These are phyloP conservation scores for Macrotrachela quadricornifera DNA, from an alignment of 1,140 invertebrate species.

Conservation along the genomic window DNA sequence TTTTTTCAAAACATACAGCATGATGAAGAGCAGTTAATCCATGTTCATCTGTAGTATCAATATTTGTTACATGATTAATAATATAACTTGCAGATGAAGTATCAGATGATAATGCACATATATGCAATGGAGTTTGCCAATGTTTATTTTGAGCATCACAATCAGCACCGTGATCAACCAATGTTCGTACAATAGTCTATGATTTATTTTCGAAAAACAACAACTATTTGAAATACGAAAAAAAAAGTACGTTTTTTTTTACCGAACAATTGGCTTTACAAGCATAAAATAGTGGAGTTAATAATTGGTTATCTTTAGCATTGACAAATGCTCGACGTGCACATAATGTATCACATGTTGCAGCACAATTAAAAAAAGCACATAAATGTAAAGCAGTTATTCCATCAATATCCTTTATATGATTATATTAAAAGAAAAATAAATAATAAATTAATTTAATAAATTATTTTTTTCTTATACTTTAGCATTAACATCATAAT, in stretches of 20 bases:
- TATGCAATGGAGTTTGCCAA: conserved; percentile 42
- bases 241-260: conserved; percentile 10
- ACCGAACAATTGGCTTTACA: conserved; percentile 38
- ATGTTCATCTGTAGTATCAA: conserved; percentile 39
- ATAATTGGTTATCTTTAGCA: conserved; percentile 41
- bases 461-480: too few species aligned
- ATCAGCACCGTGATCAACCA: conserved; percentile 39
- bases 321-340: conserved; percentile 40
- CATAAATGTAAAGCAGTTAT: too few species aligned
- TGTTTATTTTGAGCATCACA: conserved; percentile 38
- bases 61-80: conserved; percentile 31
- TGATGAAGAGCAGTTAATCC: conserved; percentile 42
- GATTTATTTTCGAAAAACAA: conserved; percentile 11
- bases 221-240: background rate
- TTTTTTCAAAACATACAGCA: conserved; percentile 18
- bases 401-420: too few species aligned
- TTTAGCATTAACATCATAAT: too few species aligned
- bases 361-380: too few species aligned
- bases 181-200: conserved; percentile 35
- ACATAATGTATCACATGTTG: conserved; percentile 21
- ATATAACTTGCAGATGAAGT: conserved; percentile 35
- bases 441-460: too few species aligned
- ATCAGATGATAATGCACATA: conserved; percentile 43
- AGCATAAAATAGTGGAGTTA: conserved; percentile 43
- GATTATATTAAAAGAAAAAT: too few species aligned